Base-by-base conservation (phyloP, 2,797 vertebrate species). In the Pangasius mekongensis region DNA sequence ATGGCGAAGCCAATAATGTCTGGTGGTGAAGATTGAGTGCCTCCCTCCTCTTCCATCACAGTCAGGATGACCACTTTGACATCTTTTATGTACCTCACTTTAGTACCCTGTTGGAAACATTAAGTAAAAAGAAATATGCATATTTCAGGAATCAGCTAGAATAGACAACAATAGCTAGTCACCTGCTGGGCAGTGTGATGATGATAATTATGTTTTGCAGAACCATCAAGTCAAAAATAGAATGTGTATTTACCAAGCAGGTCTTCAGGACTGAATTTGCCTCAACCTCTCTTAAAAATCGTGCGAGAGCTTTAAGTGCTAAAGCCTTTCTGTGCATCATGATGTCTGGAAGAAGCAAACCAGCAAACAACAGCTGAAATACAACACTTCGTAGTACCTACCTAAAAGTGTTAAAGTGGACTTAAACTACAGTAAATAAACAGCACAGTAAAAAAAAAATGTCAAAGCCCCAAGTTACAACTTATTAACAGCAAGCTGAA, bases 261-360 rank as follows among this genome's bases (percentile, higher is more conserved):
- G 83, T 69, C 62, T 33, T 84, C 8, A 69, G 43, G n/a, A 84
- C 43, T 67, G 47, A 4, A 30, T 84, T 84, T 84, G 81, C 58
- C 5, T 49, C 14, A n/a, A 84, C 6, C n/a, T 73, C 20, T 71
- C 84, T 74, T 56, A 39, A 52, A 58, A 73, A 85, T n/a, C n/a
- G 52, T 24, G 30, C 22, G 24, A 83, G 81, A 66, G 2, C 81
- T 66, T 66, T 64, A 39, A 83, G 39, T 30, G 83, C 62, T 27
- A 8, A 22, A 85, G 69, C 5, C 22, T 76, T 74, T 86, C 27
- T 27, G 36, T 60, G 36, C 33, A 76, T 86, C 52, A 74, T 39
- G 71, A 85, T 85, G 69, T 62, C 2, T n/a, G 14, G 33, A 86
- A 47, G 9, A 36, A 62, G 22, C 3, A 36, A 56, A 16, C 22